Evolutionary conservation across 2,888 invertebrate species (phyloP).

Genomic region (Keiferia lycopersicella): DNA sequence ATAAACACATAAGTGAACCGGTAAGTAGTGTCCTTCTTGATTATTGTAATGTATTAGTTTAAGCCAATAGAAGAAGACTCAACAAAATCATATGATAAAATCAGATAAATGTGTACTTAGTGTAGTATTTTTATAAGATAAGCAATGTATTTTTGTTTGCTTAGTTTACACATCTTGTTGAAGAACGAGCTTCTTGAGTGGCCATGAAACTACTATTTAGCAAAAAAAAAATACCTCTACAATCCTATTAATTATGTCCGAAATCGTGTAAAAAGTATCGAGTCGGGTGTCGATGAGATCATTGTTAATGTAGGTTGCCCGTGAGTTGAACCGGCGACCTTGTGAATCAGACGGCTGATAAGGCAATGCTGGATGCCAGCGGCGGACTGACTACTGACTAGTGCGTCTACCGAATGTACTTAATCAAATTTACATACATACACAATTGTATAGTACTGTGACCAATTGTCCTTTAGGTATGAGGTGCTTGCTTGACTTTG

Average conservation of each 20-base stretch:
- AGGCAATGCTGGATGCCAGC: constrained; percentile 49
- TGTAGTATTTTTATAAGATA: too few species aligned
- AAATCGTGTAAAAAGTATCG: constrained; percentile 35
- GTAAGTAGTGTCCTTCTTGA: too few species aligned
- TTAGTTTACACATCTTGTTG: too few species aligned
- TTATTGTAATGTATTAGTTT: too few species aligned
- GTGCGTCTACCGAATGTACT: neutral
- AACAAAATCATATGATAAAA: too few species aligned
- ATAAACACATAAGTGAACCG: too few species aligned
- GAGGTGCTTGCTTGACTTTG: too few species aligned
- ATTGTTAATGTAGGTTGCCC: constrained; percentile 64
- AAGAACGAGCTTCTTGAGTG: neutral
- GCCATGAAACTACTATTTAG: neutral
- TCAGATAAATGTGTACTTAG: too few species aligned
- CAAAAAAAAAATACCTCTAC: constrained; percentile 1
- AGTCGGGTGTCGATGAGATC: constrained; percentile 64
- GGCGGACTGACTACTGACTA: constrained; percentile 10
- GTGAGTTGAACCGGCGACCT: constrained; percentile 72
- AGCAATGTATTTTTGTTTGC: too few species aligned
- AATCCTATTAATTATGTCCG: constrained; percentile 21
- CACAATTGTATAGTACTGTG: neutral
- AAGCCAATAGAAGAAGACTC: too few species aligned
- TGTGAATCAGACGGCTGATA: constrained; percentile 74
- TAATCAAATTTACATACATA: neutral
- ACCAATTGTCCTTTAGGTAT: neutral